phyloP scores from a whole-genome alignment of 1,140 invertebrate genomes.

The Venturia canescens region DNA sequence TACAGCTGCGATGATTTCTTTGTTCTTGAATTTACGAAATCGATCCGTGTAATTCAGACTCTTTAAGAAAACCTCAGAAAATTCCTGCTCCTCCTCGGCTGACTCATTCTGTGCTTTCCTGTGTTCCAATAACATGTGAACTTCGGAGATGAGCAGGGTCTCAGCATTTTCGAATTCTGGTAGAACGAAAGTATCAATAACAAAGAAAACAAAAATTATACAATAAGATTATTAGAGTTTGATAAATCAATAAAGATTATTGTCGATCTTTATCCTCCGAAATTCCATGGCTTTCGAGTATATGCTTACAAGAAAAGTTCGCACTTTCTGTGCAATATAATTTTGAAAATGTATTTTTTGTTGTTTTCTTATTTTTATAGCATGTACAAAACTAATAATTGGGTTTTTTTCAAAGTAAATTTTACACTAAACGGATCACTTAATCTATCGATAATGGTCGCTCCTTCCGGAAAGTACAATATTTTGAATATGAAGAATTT shows the following conservation, averaged over 20 bases:
- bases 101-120: conserved; percentile 98
- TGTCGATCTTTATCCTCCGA: no score
- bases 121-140: conserved; percentile 98
- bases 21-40: conserved; percentile 98
- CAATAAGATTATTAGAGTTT: neutral
- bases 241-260: neutral
- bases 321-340: no score
- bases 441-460: no score
- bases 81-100: conserved; percentile 98
- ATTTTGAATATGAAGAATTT: no score
- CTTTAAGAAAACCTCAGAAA: conserved; percentile 99
- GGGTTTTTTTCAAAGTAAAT: no score
- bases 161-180: conserved; percentile 99
- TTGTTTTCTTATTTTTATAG: no score
- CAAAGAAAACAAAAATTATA: neutral
- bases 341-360: no score
- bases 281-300: no score
- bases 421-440: no score
- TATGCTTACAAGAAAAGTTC: no score
- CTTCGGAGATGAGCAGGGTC: conserved; percentile 98
- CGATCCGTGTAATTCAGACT: conserved; percentile 97
- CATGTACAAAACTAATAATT: no score
- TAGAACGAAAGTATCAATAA: conserved; percentile 64
- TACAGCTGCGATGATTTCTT: conserved; percentile 97
- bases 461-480: no score